A percentile compares a stretch with the other conserved stretches of the same genome.
Conservation (phyloP, 2,113 vertebrate genomes). For the Crotalus viridis region DNA sequence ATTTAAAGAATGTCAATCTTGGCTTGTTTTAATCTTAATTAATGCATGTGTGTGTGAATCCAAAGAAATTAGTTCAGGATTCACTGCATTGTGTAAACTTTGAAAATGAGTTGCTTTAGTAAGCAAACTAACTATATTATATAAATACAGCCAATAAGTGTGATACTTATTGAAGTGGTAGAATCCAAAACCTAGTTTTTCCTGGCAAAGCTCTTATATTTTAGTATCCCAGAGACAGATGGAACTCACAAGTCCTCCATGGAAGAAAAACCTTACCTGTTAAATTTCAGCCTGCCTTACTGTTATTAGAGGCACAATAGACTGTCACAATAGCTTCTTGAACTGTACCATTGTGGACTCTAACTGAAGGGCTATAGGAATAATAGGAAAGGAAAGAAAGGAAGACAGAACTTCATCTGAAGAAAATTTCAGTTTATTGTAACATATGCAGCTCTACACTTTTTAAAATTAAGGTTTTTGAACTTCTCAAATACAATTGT, state of each 20-base stretch:
- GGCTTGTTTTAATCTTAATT: neutral
- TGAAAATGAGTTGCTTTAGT: neutral
- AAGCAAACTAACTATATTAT: neutral
- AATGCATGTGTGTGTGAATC: neutral
- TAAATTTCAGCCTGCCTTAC: slow-evolving; percentile 37
- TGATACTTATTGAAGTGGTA: neutral
- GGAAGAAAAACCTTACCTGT: neutral
- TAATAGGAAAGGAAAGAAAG: neutral
- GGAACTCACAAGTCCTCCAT: neutral
- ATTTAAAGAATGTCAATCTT: neutral
- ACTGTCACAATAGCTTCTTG: neutral
- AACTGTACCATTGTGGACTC: neutral
- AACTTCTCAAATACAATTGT: neutral
- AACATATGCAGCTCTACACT: neutral
- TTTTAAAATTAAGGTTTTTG: neutral
- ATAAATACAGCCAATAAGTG: neutral
- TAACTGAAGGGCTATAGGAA: neutral
- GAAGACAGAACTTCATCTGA: neutral
- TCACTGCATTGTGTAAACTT: neutral
- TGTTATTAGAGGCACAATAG: neutral
- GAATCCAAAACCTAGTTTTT: neutral
- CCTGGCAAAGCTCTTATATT: neutral
- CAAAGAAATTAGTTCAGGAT: neutral
- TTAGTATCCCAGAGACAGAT: neutral
- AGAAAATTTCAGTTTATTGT: neutral